These are phyloP conservation scores for Trachelus iudaicus DNA, from an alignment of 2,888 invertebrate genomes.

Conservation along the genomic window DNA sequence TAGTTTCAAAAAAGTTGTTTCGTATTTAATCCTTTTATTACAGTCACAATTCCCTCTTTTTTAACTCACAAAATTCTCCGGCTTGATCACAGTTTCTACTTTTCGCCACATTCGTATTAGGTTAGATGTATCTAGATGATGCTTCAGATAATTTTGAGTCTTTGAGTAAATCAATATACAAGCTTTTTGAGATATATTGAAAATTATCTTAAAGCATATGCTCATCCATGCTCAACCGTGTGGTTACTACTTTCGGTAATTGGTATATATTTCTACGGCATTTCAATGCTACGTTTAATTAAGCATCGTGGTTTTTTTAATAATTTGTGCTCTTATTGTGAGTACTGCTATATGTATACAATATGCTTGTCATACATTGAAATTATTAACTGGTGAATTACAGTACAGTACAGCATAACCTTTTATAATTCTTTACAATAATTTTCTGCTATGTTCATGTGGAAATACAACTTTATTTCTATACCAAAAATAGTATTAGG, in stretches of 20 bases:
- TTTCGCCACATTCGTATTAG: background rate
- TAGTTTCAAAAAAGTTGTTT: background rate
- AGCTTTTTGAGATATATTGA: background rate
- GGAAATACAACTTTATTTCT: background rate
- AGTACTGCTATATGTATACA: conserved; percentile 19
- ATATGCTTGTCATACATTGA: background rate
- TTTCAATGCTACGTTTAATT: conserved; percentile 37
- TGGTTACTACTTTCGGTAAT: background rate
- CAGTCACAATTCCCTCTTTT: background rate
- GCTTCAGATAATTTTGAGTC: background rate
- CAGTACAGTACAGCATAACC: background rate
- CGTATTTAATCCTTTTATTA: background rate
- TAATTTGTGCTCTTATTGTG: conserved; percentile 33
- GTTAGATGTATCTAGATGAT: background rate
- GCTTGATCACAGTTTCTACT: background rate
- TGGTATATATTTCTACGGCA: background rate
- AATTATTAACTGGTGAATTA: background rate
- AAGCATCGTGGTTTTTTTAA: conserved; percentile 24
- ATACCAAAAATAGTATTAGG: background rate
- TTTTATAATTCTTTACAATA: background rate
- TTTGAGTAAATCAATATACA: background rate
- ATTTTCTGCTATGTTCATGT: background rate
- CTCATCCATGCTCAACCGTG: background rate
- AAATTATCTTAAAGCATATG: background rate
- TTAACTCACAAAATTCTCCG: background rate